These are phyloP conservation scores for Prosopocoilus inquinatus DNA, from an alignment of 2,888 invertebrate species.

Conservation along the genomic window DNA sequence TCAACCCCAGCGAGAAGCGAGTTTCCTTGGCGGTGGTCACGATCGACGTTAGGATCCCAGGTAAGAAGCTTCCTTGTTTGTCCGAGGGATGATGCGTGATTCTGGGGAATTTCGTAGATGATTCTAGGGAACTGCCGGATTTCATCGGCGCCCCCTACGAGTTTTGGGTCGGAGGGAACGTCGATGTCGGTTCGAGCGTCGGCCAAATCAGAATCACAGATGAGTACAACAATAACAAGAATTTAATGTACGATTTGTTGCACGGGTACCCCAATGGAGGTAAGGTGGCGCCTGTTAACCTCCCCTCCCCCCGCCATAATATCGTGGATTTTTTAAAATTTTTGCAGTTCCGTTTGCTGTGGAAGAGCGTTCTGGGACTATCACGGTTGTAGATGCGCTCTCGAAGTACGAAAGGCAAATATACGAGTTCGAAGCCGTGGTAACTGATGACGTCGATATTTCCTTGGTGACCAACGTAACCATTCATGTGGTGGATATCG, in stretches of 20 bases:
- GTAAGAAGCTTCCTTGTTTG: conserved; percentile 14
- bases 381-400: conserved; percentile 77
- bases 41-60: conserved; percentile 66
- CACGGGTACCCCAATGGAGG: conserved; percentile 85
- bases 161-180: conserved; percentile 88
- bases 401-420: conserved; percentile 64
- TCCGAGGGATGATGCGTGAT: too few relatives aligned
- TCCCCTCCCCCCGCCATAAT: background rate
- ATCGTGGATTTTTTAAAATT: conserved; percentile 2
- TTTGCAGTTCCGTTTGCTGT: conserved; percentile 87
- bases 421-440: conserved; percentile 82
- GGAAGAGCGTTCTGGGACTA: conserved; percentile 83
- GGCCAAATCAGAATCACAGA: conserved; percentile 80
- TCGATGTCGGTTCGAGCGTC: conserved; percentile 79
- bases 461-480: conserved; percentile 80
- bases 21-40: conserved; percentile 84
- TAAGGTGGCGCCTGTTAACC: conserved; percentile 35
- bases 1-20: conserved; percentile 79
- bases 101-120: conserved; percentile 42
- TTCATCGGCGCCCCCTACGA: conserved; percentile 85
- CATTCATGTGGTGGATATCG: conserved; percentile 77
- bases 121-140: conserved; percentile 62
- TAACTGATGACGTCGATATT: conserved; percentile 62
- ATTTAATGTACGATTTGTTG: conserved; percentile 71
- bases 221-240: conserved; percentile 63